Percentiles rank a stretch among this genome's conserved stretches.
Conservation (phyloP, 2,888 invertebrate species). For the Leptinotarsa juncta region DNA sequence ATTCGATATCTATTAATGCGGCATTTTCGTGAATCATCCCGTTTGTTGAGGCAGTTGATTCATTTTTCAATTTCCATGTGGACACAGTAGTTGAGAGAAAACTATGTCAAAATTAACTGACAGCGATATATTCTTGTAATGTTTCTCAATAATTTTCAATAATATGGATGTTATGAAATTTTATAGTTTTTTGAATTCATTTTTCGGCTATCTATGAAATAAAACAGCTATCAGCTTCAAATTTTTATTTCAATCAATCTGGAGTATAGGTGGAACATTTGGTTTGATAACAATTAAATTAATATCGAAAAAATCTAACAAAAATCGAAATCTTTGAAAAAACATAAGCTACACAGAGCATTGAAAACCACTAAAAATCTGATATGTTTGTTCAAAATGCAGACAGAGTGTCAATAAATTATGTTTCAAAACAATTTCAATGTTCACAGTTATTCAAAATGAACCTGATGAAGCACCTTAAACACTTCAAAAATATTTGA, state of each 20-base stretch:
- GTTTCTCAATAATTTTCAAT: too few relatives aligned
- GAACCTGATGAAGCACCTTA: neutral
- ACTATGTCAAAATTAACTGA: too few relatives aligned
- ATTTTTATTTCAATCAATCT: conserved; percentile 3
- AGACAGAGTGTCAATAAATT: neutral
- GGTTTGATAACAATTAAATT: neutral
- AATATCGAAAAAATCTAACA: neutral
- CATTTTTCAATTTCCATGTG: too few relatives aligned
- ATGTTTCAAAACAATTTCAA: neutral
- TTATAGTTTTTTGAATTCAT: neutral
- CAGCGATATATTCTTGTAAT: too few relatives aligned
- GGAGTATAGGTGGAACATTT: neutral
- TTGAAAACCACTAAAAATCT: neutral
- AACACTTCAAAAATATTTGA: neutral
- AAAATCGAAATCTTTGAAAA: neutral
- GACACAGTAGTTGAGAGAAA: too few relatives aligned
- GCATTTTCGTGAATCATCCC: too few relatives aligned
- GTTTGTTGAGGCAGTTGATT: too few relatives aligned
- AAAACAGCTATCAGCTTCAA: neutral
- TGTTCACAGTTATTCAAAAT: too few relatives aligned
- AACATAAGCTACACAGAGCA: neutral
- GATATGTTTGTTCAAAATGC: conserved; percentile 13
- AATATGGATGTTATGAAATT: too few relatives aligned
- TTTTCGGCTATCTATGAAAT: neutral
- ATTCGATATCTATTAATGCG: too few relatives aligned